Conservation (phyloP, 2,113 vertebrate genomes). For the Himantopus leucocephalus region DNA sequence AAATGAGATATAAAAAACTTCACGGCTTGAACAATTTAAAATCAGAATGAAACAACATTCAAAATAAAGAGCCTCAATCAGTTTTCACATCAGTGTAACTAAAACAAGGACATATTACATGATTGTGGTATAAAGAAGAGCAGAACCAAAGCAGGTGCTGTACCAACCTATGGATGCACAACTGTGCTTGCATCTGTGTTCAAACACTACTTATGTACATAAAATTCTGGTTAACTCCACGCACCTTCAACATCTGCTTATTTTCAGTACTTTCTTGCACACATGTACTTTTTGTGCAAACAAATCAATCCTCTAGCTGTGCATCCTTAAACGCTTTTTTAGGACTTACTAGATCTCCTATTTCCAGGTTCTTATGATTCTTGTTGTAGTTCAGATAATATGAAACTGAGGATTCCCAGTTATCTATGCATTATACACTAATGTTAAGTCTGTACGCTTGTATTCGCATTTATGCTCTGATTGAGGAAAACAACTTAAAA, state of each 20-base stretch:
- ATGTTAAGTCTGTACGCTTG: background rate
- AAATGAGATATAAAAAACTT: background rate
- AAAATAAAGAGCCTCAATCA: background rate
- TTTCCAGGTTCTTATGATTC: background rate
- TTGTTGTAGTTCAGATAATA: background rate
- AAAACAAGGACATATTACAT: fast-evolving
- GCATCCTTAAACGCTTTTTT: background rate
- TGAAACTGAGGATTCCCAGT: background rate
- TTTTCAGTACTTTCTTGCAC: background rate
- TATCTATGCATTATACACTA: background rate
- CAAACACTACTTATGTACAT: background rate
- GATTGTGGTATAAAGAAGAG: background rate
- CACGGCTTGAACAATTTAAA: background rate
- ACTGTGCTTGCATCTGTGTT: background rate
- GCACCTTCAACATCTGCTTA: background rate
- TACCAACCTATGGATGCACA: background rate
- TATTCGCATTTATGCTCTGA: background rate
- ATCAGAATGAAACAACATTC: background rate
- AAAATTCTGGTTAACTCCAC: background rate
- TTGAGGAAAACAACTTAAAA: background rate
- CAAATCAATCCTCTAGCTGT: background rate
- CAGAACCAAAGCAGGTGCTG: background rate
- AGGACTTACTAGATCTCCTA: background rate
- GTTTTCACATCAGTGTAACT: background rate
- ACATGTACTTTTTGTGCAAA: background rate